A percentile compares a stretch with the other conserved stretches of the same genome.
These are phyloP conservation scores for Cybosia mesomella DNA, from an alignment of 2,888 invertebrate genomes.

Conservation along the genomic window DNA sequence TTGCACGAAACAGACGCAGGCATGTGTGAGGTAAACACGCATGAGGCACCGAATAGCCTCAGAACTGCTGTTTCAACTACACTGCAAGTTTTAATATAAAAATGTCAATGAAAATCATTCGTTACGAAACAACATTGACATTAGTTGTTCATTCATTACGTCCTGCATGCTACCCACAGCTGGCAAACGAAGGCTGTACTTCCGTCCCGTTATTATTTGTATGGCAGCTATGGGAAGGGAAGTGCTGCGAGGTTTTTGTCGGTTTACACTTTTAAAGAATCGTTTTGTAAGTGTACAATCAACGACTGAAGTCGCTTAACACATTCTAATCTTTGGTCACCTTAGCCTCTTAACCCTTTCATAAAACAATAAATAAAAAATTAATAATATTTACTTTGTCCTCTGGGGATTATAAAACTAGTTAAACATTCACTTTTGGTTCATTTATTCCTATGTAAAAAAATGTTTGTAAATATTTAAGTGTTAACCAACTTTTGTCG, in stretches of 20 bases:
- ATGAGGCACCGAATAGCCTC: too few relatives aligned
- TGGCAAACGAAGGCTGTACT: conserved; percentile 43
- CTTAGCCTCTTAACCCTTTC: too few relatives aligned
- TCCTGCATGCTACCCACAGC: conserved; percentile 46
- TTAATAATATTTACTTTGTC: too few relatives aligned
- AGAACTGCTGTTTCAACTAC: neutral
- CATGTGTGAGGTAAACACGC: too few relatives aligned
- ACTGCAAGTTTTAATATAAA: conserved; percentile 10
- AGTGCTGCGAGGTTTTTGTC: conserved; percentile 24
- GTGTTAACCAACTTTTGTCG: too few relatives aligned
- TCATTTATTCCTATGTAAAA: neutral
- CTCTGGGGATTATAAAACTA: too few relatives aligned
- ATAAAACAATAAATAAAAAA: too few relatives aligned
- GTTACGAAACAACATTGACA: conserved; percentile 35
- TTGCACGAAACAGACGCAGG: too few relatives aligned
- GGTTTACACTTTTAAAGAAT: conserved; percentile 5
- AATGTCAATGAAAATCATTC: conserved; percentile 15
- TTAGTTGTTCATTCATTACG: conserved; percentile 43
- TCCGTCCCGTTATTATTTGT: conserved; percentile 43
- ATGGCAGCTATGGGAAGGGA: conserved; percentile 24
- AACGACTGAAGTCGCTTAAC: too few relatives aligned
- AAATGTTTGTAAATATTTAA: neutral
- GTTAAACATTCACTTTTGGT: too few relatives aligned
- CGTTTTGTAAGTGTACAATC: conserved; percentile 9
- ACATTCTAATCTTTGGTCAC: too few relatives aligned